Evolutionary conservation across 2,113 vertebrate species (phyloP), one percentile per base, ranked within the genome.

Genomic region (Rafetus swinhoei): DNA sequence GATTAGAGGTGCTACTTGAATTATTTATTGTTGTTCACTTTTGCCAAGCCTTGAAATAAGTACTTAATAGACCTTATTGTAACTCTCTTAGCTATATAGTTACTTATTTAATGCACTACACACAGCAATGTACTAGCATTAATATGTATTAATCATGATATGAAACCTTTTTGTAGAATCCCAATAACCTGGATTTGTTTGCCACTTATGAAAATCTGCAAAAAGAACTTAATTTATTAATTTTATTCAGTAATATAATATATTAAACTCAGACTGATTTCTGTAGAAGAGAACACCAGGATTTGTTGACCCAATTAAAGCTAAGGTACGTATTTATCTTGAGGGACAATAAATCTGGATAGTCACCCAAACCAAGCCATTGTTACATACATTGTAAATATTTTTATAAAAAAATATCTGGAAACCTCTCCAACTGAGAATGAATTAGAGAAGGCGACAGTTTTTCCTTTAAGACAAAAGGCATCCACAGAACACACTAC

Each of bases 1-100:
- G 96, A 96, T 98, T 90, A 95, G 97, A 98, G 96, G 83, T 95
- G 84, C 76, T 95, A 88, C 86, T 86, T 95, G 96, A 97, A 97
- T 97, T 96, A 97, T 98, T 97, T 97, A 97, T 98, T 95, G 88
- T 94, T 97, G 81, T 92, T 91, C 90, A 77, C 76, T 91, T 35
- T 91, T 97, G 96, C 91, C 92, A 95, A 95, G 92, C 90, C 96
- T 96, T 97, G 97, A 97, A 97, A 93, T 93, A 94, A 95, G 82
- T 95, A 95, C 93, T 97, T 97, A 97, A 96, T 84, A 96, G 93
- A 96, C 89, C 84, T 96, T 93, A 95, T 87, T 92, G 82, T 93
- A 97, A 97, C 92, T 93, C 60, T 93, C 91, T 96, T 93, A 97
- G 92, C 93, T 95, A 92, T 92, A 92, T 39, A 95, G 85, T 94